Evolutionary conservation across 2,797 vertebrate genomes (phyloP).

Genomic region (Denticeps clupeoides): DNA sequence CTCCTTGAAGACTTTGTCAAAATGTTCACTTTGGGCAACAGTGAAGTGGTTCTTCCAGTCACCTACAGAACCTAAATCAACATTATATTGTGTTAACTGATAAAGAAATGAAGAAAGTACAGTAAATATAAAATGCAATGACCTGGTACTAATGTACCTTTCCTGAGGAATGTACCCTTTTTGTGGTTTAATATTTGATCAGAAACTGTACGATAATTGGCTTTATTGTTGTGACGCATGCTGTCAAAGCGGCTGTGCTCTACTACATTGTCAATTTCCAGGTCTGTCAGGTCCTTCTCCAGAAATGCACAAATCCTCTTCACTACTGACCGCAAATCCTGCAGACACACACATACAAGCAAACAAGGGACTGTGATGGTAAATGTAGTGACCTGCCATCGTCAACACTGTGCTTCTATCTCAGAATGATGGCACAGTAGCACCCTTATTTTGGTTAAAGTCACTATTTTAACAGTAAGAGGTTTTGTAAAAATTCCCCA

Average conservation of each 20-base stretch:
- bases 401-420: too few relatives aligned
- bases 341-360: constrained; percentile 1
- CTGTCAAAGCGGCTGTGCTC: constrained; percentile 42
- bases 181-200: constrained; percentile 26
- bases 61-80: too few relatives aligned
- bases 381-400: too few relatives aligned
- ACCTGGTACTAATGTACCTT: constrained; percentile 31
- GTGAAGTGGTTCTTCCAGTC: constrained; percentile 59
- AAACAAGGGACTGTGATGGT: too few relatives aligned
- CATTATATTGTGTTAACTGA: too few relatives aligned
- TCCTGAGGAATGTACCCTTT: constrained; percentile 42
- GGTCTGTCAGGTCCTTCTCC: constrained; percentile 38
- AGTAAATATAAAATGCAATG: neutral
- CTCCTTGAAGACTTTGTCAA: constrained; percentile 44
- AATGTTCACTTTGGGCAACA: constrained; percentile 47
- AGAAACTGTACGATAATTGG: constrained; percentile 36
- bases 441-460: too few relatives aligned
- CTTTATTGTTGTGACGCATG: constrained; percentile 47
- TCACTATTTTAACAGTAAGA: too few relatives aligned
- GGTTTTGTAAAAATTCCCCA: too few relatives aligned
- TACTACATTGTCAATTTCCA: constrained; percentile 39
- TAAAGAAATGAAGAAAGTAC: neutral
- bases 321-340: constrained; percentile 39
- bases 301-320: constrained; percentile 41
- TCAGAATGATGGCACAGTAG: too few relatives aligned